phyloP scores from a whole-genome alignment of 2,113 vertebrate genomes.

The Microtus ochrogaster region DNA sequence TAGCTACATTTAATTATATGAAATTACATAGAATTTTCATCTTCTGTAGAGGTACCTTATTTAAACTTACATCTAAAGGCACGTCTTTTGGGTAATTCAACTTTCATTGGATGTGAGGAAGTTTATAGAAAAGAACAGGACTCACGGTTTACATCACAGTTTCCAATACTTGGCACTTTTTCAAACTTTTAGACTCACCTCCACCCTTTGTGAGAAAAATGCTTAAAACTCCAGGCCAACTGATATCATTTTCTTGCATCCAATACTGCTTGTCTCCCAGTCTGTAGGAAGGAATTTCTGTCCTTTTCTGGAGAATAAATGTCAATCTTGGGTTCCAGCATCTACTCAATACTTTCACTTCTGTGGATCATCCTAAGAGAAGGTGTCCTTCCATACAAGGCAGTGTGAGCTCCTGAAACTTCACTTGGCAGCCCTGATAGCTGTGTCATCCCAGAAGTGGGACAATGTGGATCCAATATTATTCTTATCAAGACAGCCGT shows the following conservation, averaged over 20 bases:
- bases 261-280: neutral
- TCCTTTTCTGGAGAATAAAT: neutral
- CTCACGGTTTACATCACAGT: slow-evolving; percentile 67
- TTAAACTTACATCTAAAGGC: slow-evolving; percentile 85
- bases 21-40: slow-evolving; percentile 91
- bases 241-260: neutral
- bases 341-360: neutral
- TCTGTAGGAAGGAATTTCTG: neutral
- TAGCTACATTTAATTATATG: slow-evolving; percentile 89
- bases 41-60: slow-evolving; percentile 85
- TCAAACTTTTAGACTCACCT: neutral
- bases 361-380: neutral
- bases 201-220: neutral
- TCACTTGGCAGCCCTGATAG: neutral
- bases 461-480: neutral
- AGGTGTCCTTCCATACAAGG: neutral
- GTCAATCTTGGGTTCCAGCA: neutral
- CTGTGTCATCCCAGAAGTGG: neutral
- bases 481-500: no score
- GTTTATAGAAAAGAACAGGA: slow-evolving; percentile 60
- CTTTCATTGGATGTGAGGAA: slow-evolving; percentile 78
- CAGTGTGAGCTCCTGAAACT: neutral
- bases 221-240: neutral
- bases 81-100: slow-evolving; percentile 83
- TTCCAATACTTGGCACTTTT: slow-evolving; percentile 54